Base-by-base conservation (phyloP, 2,888 invertebrate genomes). In the Drosophila colorata region DNA sequence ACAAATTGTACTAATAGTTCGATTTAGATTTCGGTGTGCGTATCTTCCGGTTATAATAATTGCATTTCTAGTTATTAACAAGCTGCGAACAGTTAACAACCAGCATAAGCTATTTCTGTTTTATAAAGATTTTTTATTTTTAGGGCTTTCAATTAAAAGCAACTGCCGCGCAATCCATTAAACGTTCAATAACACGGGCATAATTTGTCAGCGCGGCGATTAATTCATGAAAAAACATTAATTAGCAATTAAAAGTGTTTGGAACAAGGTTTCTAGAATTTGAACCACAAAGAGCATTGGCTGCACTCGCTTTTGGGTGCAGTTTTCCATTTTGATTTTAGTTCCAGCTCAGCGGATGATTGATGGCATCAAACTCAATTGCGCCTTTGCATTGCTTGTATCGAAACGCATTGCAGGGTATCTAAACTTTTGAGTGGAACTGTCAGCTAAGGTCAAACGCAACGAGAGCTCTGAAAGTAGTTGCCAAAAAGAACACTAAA, bases 41-140 rank as follows among this genome's bases (percentile, higher is more conserved):
- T 71, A 75, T 85, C 87, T 84, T 82, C 82, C 85, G 82, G 84
- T 87, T 78, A 65, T 64, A 78, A 82, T 82, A 82, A 87, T 80
- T 85, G 78, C 78, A 80, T 70, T 63, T 78, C 60, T 78, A 87
- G 68, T 64, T 76, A 71, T 85, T 75, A 71, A 69, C 76, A 68
- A 78, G 56, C 69, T 63, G 75, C 49, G 59, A 78, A 74, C 81
- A 70, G 41, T 31, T 60, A 52, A 65, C 46, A 51, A 79, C 85
- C 85, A 85, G 82, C 78, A 82, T 87, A 43, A 33, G 33, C 74
- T 74, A 31, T 23, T 11, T 35, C 14, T 2, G n/a, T n/a, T 35
- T 35, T 9, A 11, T 13, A 13, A 4, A 33, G 13, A 33, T 1
- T 13, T 71, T 65, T 61, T 43, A 28, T 28, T 28, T 28, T 28